phyloP scores from a whole-genome alignment of 2,113 vertebrate genomes.

The Merops nubicus region DNA sequence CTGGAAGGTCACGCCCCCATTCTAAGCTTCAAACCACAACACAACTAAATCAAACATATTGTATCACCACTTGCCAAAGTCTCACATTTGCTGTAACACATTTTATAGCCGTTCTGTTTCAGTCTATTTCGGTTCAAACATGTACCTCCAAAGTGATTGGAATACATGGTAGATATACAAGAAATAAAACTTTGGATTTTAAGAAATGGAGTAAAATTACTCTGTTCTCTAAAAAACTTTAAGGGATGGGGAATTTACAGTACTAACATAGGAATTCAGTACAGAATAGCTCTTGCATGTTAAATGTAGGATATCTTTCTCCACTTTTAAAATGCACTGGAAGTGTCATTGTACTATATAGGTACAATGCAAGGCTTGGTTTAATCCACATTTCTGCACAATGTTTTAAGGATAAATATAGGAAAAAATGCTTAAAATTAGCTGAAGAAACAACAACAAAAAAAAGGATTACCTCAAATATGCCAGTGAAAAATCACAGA shows the following conservation, averaged over 20 bases:
- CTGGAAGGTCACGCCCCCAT: too few species aligned
- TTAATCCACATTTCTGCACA: background rate
- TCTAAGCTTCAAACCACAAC: too few species aligned
- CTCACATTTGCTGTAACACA: background rate
- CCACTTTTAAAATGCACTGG: background rate
- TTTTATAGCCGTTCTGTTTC: background rate
- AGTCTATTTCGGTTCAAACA: background rate
- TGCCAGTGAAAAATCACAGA: background rate
- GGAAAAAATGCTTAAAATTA: background rate
- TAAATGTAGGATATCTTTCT: background rate
- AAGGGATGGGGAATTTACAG: background rate
- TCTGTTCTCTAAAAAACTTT: background rate
- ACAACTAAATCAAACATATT: background rate
- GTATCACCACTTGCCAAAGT: background rate
- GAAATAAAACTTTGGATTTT: background rate
- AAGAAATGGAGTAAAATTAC: background rate
- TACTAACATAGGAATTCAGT: background rate
- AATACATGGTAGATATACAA: background rate
- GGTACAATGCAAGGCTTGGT: background rate
- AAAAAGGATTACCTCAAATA: background rate
- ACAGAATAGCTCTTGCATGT: background rate
- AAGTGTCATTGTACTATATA: background rate
- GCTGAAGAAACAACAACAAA: background rate
- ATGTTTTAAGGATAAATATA: background rate
- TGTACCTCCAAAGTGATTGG: background rate